Evolutionary conservation across 2,888 invertebrate species (phyloP).

Genomic region (Microchrysa polita): DNA sequence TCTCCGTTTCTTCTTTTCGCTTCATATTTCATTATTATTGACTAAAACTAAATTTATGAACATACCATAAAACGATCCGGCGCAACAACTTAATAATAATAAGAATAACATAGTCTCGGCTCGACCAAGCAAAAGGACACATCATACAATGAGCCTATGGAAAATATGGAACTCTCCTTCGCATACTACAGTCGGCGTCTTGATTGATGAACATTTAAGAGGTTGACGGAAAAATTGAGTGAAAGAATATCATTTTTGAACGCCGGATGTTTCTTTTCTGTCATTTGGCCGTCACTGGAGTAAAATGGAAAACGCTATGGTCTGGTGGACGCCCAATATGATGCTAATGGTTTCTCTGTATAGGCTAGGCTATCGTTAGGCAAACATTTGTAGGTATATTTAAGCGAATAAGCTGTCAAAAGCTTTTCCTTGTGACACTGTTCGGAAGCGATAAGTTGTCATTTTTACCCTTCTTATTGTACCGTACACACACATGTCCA

Average conservation of each 20-base stretch:
- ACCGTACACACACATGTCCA: slow-evolving; percentile 18
- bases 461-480: slow-evolving; percentile 26
- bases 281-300: neutral
- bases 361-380: neutral
- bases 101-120: too few relatives aligned
- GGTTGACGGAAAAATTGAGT: slow-evolving; percentile 26
- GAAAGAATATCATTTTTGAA: slow-evolving; percentile 31
- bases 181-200: slow-evolving; percentile 18
- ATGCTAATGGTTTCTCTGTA: too few relatives aligned
- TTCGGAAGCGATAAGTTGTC: slow-evolving; percentile 38
- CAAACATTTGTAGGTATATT: neutral
- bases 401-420: slow-evolving; percentile 7
- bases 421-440: slow-evolving; percentile 4
- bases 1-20: too few relatives aligned
- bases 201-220: slow-evolving; percentile 43
- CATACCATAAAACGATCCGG: neutral
- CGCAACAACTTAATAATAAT: slow-evolving; percentile 7
- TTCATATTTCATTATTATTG: too few relatives aligned
- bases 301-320: too few relatives aligned
- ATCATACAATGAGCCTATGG: too few relatives aligned
- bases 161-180: neutral
- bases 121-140: too few relatives aligned
- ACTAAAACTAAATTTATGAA: too few relatives aligned
- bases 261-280: neutral
- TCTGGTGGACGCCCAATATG: too few relatives aligned